Evolutionary conservation across 2,888 invertebrate species (phyloP).

Genomic region (Eretmocerus hayati): DNA sequence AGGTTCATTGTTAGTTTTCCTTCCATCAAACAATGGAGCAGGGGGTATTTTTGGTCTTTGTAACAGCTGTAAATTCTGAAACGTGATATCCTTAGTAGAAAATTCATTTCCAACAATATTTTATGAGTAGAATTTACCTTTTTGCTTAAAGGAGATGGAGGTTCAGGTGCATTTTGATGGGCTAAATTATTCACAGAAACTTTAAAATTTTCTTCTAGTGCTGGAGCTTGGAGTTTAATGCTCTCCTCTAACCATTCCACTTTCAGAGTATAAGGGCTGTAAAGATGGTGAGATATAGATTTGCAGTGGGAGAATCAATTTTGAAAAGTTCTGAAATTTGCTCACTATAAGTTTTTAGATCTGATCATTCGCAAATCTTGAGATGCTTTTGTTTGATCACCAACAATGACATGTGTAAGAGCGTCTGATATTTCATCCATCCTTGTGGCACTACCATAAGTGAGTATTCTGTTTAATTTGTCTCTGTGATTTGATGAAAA

Average conservation of each 20-base stretch:
- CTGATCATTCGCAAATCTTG: conserved; percentile 47
- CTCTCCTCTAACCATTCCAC: conserved; percentile 72
- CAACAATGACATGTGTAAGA: conserved; percentile 75
- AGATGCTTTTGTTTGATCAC: conserved; percentile 50
- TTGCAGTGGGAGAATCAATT: conserved; percentile 13
- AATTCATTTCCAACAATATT: no score
- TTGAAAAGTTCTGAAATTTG: conserved; percentile 23
- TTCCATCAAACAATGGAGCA: conserved; percentile 35
- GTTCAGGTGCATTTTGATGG: conserved; percentile 41
- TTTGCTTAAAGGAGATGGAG: conserved; percentile 58
- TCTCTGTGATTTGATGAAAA: conserved; percentile 58
- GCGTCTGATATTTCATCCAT: conserved; percentile 69
- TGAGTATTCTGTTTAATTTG: conserved; percentile 63
- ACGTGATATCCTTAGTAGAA: no score
- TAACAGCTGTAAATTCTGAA: conserved; percentile 51
- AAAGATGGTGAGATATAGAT: conserved; percentile 24
- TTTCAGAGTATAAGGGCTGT: conserved; percentile 57
- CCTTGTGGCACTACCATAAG: conserved; percentile 76
- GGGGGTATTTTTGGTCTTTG: conserved; percentile 42
- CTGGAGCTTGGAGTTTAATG: conserved; percentile 56
- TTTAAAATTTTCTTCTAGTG: conserved; percentile 51
- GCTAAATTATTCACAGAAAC: conserved; percentile 24
- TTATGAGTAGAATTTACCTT: conserved; percentile 42
- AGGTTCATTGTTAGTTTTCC: conserved; percentile 8
- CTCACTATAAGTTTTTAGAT: conserved; percentile 35